Evolutionary conservation across 2,113 vertebrate species (phyloP).

Genomic region (Mastomys natalensis): DNA sequence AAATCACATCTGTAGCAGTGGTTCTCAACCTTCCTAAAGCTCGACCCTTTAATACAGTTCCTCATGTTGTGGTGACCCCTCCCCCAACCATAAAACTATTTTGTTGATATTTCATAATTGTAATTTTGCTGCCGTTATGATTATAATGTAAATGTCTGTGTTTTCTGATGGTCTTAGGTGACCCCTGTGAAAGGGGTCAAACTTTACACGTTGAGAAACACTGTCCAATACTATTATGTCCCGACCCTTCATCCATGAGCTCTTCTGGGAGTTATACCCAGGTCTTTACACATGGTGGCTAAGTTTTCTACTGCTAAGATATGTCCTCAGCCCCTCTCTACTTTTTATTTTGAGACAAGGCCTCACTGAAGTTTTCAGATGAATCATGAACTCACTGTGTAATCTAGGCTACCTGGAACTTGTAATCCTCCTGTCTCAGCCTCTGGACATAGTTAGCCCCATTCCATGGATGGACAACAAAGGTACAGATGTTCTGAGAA

Average conservation of each 20-base stretch:
- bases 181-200: background rate
- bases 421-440: background rate
- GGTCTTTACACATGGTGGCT: background rate
- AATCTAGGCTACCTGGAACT: background rate
- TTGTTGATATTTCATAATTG: background rate
- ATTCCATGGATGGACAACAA: background rate
- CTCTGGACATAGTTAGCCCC: background rate
- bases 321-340: background rate
- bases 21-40: background rate
- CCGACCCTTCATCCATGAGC: accelerated
- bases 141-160: background rate
- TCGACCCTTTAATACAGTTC: background rate
- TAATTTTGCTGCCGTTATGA: background rate
- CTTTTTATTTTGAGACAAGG: background rate
- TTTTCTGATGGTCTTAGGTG: background rate
- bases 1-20: background rate
- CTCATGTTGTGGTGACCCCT: background rate
- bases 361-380: background rate
- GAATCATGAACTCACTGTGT: background rate
- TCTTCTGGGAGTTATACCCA: background rate
- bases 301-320: background rate
- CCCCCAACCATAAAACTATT: background rate
- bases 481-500: background rate
- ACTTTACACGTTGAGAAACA: background rate
- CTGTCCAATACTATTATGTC: background rate